Percentiles rank a stretch among this genome's conserved stretches.
These are phyloP conservation scores for Conchocele bisecta DNA, from an alignment of 2,888 invertebrate genomes.

Conservation along the genomic window DNA sequence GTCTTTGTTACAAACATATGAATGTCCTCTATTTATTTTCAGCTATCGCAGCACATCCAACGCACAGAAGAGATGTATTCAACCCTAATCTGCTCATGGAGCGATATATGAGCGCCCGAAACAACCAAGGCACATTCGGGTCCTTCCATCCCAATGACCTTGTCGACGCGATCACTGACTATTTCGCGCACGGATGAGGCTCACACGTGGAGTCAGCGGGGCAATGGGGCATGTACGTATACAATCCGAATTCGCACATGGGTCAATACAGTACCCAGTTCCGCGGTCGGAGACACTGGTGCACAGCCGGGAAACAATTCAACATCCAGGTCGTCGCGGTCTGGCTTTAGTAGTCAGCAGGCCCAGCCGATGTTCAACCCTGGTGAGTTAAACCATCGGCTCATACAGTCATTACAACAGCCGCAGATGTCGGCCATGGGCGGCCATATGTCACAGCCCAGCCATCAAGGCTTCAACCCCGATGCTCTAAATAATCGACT, in stretches of 20 bases:
- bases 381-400: slow-evolving; percentile 29
- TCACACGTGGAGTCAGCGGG: not conserved
- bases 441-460: not conserved
- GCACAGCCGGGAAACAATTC: not conserved
- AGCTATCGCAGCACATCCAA: not conserved
- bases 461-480: slow-evolving; percentile 26
- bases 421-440: not conserved
- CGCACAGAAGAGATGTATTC: slow-evolving; percentile 27
- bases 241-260: slow-evolving; percentile 51
- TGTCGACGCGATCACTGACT: slow-evolving; percentile 32
- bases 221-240: slow-evolving; percentile 40
- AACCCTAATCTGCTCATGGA: slow-evolving; percentile 54
- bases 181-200: slow-evolving; percentile 27
- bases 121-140: slow-evolving; percentile 48
- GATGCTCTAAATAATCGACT: slow-evolving; percentile 35
- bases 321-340: not conserved
- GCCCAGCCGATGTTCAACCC: no score
- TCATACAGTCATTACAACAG: slow-evolving; percentile 23
- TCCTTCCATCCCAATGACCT: slow-evolving; percentile 57
- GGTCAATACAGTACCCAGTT: slow-evolving; percentile 34
- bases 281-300: not conserved
- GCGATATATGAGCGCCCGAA: slow-evolving; percentile 52
- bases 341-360: no score
- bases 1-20: no score
- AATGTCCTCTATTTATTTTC: not conserved